phyloP scores from a whole-genome alignment of 2,113 vertebrate species.

The Odocoileus virginianus region DNA sequence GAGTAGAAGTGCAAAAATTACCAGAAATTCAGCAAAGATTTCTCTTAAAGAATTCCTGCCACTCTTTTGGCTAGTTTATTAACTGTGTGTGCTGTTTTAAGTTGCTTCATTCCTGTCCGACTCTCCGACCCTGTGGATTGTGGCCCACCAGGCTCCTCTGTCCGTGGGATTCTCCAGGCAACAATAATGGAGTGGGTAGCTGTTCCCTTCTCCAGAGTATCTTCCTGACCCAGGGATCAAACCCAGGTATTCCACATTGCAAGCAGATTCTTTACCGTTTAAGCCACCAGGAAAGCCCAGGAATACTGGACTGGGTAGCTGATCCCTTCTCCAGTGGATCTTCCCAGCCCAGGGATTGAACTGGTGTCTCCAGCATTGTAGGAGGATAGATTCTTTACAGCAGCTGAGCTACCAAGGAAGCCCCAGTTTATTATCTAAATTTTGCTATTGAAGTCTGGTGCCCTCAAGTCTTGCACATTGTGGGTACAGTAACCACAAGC shows the following conservation, averaged over 20 bases:
- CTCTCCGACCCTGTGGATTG: not conserved
- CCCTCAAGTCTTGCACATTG: fast-evolving
- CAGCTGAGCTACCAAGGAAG: not conserved
- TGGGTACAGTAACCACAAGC: fast-evolving
- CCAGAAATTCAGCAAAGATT: not conserved
- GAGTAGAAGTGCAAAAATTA: not conserved
- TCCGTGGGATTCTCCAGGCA: not conserved
- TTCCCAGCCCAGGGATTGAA: not conserved
- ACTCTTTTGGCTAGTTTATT: not conserved
- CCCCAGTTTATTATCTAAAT: not conserved
- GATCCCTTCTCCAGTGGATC: not conserved
- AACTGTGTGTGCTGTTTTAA: not conserved
- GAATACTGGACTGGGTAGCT: not conserved
- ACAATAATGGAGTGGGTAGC: not conserved
- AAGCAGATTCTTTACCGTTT: not conserved
- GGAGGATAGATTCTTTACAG: not conserved
- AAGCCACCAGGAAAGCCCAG: not conserved
- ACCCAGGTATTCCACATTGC: not conserved
- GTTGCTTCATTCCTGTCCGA: not conserved
- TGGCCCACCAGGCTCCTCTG: not conserved
- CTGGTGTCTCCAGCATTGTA: not conserved
- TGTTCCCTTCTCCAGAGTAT: not conserved
- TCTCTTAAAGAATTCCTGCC: not conserved
- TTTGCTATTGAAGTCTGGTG: fast-evolving
- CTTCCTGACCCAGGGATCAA: not conserved